A percentile compares a stretch with the other conserved stretches of the same genome.
These are phyloP conservation scores for Sinonovacula constricta DNA, from an alignment of 1,140 invertebrate genomes.

Conservation along the genomic window DNA sequence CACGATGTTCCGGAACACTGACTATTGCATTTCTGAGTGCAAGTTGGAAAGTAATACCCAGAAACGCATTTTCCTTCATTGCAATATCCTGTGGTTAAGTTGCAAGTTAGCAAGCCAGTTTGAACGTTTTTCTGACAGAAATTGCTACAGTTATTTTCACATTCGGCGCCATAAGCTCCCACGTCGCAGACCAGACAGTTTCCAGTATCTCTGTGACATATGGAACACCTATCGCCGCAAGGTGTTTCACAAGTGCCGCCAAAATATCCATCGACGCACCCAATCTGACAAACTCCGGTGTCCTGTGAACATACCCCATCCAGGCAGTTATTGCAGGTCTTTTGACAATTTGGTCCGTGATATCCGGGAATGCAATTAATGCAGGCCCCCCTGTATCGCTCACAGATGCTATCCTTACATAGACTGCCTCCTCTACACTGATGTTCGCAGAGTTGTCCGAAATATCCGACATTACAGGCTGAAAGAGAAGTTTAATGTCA, in stretches of 20 bases:
- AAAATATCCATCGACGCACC: conserved; percentile 17
- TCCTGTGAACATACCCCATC: conserved; percentile 21
- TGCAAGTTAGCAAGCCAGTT: conserved; percentile 13
- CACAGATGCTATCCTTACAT: conserved; percentile 22
- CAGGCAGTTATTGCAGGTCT: conserved; percentile 23
- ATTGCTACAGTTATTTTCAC: conserved; percentile 26
- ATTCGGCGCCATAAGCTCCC: conserved; percentile 12
- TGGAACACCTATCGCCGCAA: conserved; percentile 23
- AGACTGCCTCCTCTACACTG: conserved; percentile 9
- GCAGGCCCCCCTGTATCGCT: conserved; percentile 23
- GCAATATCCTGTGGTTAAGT: conserved; percentile 6
- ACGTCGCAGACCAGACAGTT: conserved; percentile 29
- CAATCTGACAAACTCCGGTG: conserved; percentile 11
- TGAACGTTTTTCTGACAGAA: background rate
- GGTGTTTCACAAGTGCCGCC: conserved; percentile 13
- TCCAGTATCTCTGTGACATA: conserved; percentile 15
- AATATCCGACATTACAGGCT: conserved; percentile 31
- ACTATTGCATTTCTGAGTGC: background rate
- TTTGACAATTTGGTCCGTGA: conserved; percentile 28
- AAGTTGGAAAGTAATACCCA: conserved; percentile 23
- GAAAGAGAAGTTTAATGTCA: background rate
- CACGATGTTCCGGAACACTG: conserved; percentile 12
- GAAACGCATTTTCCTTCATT: conserved; percentile 8
- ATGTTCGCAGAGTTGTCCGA: conserved; percentile 12
- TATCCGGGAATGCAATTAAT: conserved; percentile 1